Base-by-base conservation (phyloP, 2,888 invertebrate genomes). In the Polylopha cassiicola region DNA sequence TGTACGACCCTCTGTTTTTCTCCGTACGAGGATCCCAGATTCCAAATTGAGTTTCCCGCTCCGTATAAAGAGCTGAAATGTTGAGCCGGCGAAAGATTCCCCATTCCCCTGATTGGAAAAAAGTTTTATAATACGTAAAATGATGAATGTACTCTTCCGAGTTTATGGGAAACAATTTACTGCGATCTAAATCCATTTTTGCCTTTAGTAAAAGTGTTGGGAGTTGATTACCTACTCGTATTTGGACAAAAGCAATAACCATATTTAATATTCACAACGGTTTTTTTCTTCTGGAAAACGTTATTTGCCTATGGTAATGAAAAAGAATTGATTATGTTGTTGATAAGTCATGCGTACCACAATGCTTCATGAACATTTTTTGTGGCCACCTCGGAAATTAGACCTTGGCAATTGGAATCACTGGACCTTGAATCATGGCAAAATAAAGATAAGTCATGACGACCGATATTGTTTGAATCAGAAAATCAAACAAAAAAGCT, bases 391-490 rank as follows among this genome's bases (percentile, higher is more conserved):
- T 61, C 53, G 54, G 58, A 48, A 65, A 65, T 53, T 51, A 64
- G 61, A 68, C 75, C 74, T 71, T 74, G 68, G 52, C 64, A 56
- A 64, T 61, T 66, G 52, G 50, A 65, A 50, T 55, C 58, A 50
- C 48, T 58, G 65, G 57, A 71, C 75, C 77, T 73, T 77, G 73
- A 71, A 65, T 60, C 58, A 59, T 60, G 61, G 51, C 60, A 49
- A 53, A 51, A 53, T 50, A 56, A 55, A 67, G 65, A 64, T 58
- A 50, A 65, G 63, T 68, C 52, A 49, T 39, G 33, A 65, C 50
- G 71, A 73, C 70, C 72, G 66, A 58, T 55, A 53, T 54, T 42
- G 39, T 50, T n/a, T n/a, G n/a, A n/a, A n/a, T n/a, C 51, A 56
- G 61, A 58, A 61, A 59, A 36, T 37, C 37, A 52, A 53, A 49